Conservation (phyloP, 2,888 invertebrate genomes). For the Zaprionus obscuricornis region DNA sequence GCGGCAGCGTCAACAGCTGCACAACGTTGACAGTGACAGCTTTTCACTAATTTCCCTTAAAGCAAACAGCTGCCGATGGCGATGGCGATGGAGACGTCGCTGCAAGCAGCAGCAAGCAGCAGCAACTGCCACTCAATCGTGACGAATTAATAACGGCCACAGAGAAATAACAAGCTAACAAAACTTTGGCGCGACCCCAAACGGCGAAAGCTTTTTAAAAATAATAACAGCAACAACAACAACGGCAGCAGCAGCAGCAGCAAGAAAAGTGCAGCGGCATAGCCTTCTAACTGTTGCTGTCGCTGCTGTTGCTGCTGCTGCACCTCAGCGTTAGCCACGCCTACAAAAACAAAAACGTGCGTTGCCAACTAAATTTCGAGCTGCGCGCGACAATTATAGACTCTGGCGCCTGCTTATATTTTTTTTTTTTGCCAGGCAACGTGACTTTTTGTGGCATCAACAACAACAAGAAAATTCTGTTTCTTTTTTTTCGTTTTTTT, state of each 20-base stretch:
- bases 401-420: no score
- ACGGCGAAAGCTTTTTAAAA: constrained; percentile 66
- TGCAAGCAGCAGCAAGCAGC: constrained; percentile 31
- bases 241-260: not conserved
- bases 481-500: not conserved
- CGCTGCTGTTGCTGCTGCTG: constrained; percentile 4
- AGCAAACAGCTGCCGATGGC: constrained; percentile 49
- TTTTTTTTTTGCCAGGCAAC: constrained; percentile 18
- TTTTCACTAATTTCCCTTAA: constrained; percentile 74
- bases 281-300: no score
- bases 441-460: constrained; percentile 49
- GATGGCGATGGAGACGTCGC: constrained; percentile 22
- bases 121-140: constrained; percentile 68
- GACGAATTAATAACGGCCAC: constrained; percentile 72
- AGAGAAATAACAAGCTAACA: constrained; percentile 25
- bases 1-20: constrained; percentile 29
- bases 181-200: constrained; percentile 41
- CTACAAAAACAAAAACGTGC: constrained; percentile 42
- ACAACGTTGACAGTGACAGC: constrained; percentile 64
- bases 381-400: constrained; percentile 7
- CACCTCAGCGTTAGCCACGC: constrained; percentile 37
- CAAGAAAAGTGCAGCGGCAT: no score
- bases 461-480: not conserved
- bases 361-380: constrained; percentile 15
- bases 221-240: not conserved